These are phyloP conservation scores for Festucalex cinctus DNA, from an alignment of 2,113 vertebrate genomes.

Conservation along the genomic window DNA sequence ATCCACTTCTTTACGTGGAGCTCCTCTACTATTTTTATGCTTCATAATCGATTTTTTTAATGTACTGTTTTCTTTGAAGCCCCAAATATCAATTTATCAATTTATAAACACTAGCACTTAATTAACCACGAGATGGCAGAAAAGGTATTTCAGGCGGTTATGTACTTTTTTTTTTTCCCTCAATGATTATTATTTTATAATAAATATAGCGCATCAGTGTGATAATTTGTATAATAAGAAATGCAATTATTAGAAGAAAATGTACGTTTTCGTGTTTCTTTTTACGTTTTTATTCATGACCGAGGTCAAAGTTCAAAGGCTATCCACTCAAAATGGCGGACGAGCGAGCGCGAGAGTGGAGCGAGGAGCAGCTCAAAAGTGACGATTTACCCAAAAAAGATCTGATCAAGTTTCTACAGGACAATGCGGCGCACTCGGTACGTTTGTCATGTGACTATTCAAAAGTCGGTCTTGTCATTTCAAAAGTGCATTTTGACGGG, in stretches of 20 bases:
- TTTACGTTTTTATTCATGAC: neutral
- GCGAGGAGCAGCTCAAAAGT: conserved; percentile 84
- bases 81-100: no score
- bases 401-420: conserved; percentile 89
- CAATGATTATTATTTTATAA: no score
- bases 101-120: no score
- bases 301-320: conserved; percentile 50
- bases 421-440: conserved; percentile 88
- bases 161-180: no score
- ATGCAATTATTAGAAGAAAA: neutral
- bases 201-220: neutral
- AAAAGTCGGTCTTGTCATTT: neutral
- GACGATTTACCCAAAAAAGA: conserved; percentile 91
- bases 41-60: no score
- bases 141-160: no score
- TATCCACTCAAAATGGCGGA: conserved; percentile 73
- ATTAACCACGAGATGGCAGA: no score
- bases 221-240: neutral
- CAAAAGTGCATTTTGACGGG: neutral
- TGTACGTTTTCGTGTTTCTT: neutral
- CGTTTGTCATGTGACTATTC: neutral
- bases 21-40: no score
- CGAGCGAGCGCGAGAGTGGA: conserved; percentile 81
- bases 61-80: no score
- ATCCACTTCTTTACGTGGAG: no score